A percentile compares a stretch with the other conserved stretches of the same genome.
Evolutionary conservation across 2,113 vertebrate species (phyloP).

Genomic region (Montifringilla adamsi): DNA sequence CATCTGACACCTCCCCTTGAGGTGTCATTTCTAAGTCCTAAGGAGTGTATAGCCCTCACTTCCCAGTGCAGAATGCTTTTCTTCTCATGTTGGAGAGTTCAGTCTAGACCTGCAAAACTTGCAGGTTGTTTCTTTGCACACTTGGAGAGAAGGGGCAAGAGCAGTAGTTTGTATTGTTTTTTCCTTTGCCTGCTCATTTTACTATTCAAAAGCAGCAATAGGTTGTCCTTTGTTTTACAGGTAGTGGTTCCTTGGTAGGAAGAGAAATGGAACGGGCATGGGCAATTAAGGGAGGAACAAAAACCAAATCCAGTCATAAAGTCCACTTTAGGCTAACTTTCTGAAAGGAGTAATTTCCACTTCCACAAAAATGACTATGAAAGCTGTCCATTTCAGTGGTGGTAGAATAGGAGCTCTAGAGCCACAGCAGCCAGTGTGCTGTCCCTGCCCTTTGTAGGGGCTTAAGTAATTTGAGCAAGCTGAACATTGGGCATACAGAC

Average conservation of each 20-base stretch:
- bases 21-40: not conserved
- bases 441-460: not conserved
- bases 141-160: not conserved
- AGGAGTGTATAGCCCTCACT: not conserved
- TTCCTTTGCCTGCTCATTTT: not conserved
- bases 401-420: not conserved
- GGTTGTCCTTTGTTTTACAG: not conserved
- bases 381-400: not conserved
- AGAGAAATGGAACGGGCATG: not conserved
- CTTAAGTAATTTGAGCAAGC: not conserved
- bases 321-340: not conserved
- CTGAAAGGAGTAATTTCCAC: not conserved
- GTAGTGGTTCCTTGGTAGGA: not conserved
- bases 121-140: not conserved
- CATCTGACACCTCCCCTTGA: not conserved
- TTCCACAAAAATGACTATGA: not conserved
- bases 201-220: not conserved
- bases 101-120: not conserved
- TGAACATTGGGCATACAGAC: not conserved
- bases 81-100: not conserved
- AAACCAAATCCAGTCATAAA: not conserved
- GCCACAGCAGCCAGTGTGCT: fast-evolving
- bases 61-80: not conserved
- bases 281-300: not conserved
- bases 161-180: not conserved